These are phyloP conservation scores for Marisa cornuarietis DNA, from an alignment of 1,140 invertebrate genomes.

Conservation along the genomic window DNA sequence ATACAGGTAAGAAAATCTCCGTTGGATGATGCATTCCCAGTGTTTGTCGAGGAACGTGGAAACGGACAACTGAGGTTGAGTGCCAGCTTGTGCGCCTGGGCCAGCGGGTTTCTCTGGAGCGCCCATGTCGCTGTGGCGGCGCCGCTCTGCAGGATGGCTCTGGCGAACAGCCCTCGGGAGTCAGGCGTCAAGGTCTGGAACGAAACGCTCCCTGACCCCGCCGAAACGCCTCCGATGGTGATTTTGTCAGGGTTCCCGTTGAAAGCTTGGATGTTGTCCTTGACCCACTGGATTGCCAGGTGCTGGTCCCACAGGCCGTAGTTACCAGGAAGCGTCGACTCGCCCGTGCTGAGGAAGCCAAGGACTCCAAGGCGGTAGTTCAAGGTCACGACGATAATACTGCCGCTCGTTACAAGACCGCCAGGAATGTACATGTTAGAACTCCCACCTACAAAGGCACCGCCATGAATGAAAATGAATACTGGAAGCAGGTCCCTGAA, in stretches of 20 bases:
- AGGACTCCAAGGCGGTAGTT: conserved; percentile 84
- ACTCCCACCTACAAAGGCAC: conserved; percentile 88
- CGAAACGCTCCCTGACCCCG: conserved; percentile 48
- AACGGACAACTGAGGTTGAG: neutral
- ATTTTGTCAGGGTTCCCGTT: conserved; percentile 76
- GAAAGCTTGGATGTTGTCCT: conserved; percentile 76
- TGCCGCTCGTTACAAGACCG: conserved; percentile 75
- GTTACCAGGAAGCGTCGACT: conserved; percentile 52
- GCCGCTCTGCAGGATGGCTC: conserved; percentile 42
- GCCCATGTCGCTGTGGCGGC: conserved; percentile 36
- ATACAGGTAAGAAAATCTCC: neutral
- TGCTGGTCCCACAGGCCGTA: conserved; percentile 72
- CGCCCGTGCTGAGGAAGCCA: conserved; percentile 73
- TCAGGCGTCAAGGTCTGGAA: conserved; percentile 34
- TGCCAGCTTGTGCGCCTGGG: conserved; percentile 83
- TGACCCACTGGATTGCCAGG: conserved; percentile 77
- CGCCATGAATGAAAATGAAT: conserved; percentile 96
- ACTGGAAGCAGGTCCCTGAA: conserved; percentile 70
- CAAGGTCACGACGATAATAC: conserved; percentile 82
- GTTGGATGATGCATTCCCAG: neutral
- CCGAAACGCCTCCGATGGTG: conserved; percentile 77
- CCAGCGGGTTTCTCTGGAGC: conserved; percentile 65
- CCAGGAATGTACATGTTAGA: conserved; percentile 89
- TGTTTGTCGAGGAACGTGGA: no score
- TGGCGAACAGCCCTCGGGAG: conserved; percentile 36